Conservation (phyloP, 1,140 invertebrate genomes). For the Dendroctonus valens region DNA sequence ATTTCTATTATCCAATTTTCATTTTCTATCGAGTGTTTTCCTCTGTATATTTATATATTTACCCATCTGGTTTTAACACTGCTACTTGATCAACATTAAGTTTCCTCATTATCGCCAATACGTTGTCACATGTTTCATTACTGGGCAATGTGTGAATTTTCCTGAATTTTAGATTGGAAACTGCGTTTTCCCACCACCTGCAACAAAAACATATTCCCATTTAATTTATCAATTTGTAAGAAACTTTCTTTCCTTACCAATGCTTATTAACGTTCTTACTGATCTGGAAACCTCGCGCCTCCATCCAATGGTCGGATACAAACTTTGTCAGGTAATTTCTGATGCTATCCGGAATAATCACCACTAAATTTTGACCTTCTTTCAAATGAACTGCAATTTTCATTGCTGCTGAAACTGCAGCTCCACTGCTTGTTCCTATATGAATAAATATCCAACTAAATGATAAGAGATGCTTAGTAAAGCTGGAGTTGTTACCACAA, state of each 20-base stretch:
- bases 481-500: conserved; percentile 28
- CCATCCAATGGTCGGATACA: conserved; percentile 95
- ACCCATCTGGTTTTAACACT: conserved; percentile 64
- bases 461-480: conserved; percentile 26
- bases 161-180: conserved; percentile 61
- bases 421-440: conserved; percentile 86
- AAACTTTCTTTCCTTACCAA: conserved; percentile 48
- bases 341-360: conserved; percentile 91
- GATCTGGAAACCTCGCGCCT: conserved; percentile 69
- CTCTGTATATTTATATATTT: conserved; percentile 36
- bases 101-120: conserved; percentile 69
- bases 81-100: conserved; percentile 68
- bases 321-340: conserved; percentile 99
- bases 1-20: neutral
- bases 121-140: conserved; percentile 62
- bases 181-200: conserved; percentile 73
- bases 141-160: conserved; percentile 60
- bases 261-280: conserved; percentile 54
- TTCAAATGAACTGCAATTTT: conserved; percentile 76
- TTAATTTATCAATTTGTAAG: neutral
- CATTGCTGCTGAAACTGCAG: conserved; percentile 78
- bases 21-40: too few relatives aligned
- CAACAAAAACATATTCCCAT: neutral
- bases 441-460: neutral
- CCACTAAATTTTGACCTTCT: conserved; percentile 81